phyloP scores from a whole-genome alignment of 2,888 invertebrate genomes.

The Epinotia ramella region DNA sequence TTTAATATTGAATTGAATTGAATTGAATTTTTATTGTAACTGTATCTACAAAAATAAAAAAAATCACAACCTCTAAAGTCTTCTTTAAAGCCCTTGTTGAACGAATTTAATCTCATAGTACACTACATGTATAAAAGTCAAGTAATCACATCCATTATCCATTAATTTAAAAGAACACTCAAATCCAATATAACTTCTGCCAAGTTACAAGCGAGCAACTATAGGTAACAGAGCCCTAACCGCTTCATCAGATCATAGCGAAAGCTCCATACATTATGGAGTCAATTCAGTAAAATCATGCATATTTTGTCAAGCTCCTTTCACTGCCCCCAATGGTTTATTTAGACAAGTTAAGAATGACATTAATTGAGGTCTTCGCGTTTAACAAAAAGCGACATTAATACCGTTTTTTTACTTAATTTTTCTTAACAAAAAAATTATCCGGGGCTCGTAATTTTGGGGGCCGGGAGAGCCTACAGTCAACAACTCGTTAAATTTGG shows the following conservation, averaged over 20 bases:
- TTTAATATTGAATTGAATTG: no score
- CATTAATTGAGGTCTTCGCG: constrained; percentile 33
- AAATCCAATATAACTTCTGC: constrained; percentile 3
- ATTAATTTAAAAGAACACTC: not conserved
- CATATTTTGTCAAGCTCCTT: constrained; percentile 1
- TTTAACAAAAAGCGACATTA: constrained; percentile 40
- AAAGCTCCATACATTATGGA: constrained; percentile 2
- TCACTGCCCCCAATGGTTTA: constrained; percentile 8
- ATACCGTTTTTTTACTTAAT: constrained; percentile 38
- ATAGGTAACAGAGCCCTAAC: not conserved
- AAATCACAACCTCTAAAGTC: no score
- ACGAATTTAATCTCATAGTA: not conserved
- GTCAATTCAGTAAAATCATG: constrained; percentile 5
- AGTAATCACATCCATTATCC: not conserved
- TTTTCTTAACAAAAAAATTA: constrained; percentile 40
- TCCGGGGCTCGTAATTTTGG: constrained; percentile 41
- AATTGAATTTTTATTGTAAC: no score
- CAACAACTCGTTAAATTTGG: constrained; percentile 56
- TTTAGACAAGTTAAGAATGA: constrained; percentile 27
- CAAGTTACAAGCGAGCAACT: constrained; percentile 5
- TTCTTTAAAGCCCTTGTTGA: no score
- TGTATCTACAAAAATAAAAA: no score
- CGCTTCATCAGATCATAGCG: not conserved
- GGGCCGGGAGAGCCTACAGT: constrained; percentile 46
- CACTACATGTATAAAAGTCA: no score